phyloP scores from a whole-genome alignment of 2,888 invertebrate species.

The Spilarctia lutea region DNA sequence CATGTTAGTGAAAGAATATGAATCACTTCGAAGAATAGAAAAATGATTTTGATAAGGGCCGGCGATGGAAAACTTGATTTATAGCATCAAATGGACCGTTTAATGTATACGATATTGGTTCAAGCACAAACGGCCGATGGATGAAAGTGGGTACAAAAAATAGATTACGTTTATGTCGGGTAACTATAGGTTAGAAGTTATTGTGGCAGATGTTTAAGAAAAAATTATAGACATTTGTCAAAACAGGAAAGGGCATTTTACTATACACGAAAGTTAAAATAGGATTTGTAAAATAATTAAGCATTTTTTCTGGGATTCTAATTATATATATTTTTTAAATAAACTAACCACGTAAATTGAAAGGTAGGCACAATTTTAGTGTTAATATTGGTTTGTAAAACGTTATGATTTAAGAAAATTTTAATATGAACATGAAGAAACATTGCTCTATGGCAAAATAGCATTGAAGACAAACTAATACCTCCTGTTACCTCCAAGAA shows the following conservation, averaged over 20 bases:
- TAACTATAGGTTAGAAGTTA: not conserved
- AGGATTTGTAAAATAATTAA: not conserved
- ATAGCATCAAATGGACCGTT: constrained; percentile 42
- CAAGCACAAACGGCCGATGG: constrained; percentile 23
- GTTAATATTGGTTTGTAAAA: not conserved
- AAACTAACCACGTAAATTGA: too few species aligned
- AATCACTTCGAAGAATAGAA: constrained; percentile 28
- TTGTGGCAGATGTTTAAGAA: not conserved
- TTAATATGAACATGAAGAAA: not conserved
- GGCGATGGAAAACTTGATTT: constrained; percentile 47
- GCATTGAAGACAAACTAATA: too few species aligned
- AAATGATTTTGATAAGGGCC: constrained; percentile 42
- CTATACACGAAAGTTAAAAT: not conserved
- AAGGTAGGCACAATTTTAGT: not conserved
- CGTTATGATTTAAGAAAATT: not conserved
- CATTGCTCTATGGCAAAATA: too few species aligned
- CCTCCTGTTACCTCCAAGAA: too few species aligned
- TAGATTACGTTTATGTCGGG: not conserved
- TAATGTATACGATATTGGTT: constrained; percentile 41
- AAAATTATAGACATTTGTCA: not conserved
- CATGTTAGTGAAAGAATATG: constrained; percentile 25
- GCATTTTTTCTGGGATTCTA: too few species aligned
- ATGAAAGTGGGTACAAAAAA: constrained; percentile 20
- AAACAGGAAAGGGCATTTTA: not conserved
- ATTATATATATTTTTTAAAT: too few species aligned